Conservation (phyloP, 2,113 vertebrate genomes). For the Cryptotis parvus region DNA sequence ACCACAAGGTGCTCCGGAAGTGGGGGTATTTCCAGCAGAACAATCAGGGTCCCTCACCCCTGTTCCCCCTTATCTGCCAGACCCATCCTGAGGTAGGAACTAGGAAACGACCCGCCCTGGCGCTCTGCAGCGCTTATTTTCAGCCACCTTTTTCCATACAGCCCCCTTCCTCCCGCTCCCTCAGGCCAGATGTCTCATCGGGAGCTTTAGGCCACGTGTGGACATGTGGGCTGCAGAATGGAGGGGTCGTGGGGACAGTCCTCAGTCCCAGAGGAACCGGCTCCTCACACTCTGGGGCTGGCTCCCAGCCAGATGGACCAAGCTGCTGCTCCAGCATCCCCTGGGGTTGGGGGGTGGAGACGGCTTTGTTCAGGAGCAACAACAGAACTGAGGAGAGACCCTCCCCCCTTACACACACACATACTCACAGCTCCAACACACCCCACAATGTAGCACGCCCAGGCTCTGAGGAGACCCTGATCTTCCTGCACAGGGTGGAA, state of each 20-base stretch:
- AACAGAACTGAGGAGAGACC: background rate
- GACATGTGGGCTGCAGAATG: background rate
- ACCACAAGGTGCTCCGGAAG: constrained; percentile 48
- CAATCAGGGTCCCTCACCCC: constrained; percentile 60
- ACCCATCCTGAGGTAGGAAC: constrained; percentile 63
- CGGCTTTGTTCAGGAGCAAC: background rate
- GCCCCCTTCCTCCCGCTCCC: background rate
- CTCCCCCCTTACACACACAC: no score
- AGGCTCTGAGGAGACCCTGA: background rate
- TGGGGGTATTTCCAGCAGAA: background rate
- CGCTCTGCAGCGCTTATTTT: constrained; percentile 18
- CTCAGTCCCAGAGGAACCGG: background rate
- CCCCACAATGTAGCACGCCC: no score
- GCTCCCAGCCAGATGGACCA: background rate
- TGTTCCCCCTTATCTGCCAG: constrained; percentile 54
- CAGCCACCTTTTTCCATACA: constrained; percentile 40
- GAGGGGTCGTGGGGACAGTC: background rate
- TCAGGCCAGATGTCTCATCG: background rate
- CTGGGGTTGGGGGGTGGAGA: no score
- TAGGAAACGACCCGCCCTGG: constrained; percentile 64
- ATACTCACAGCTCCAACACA: background rate
- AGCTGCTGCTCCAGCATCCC: background rate
- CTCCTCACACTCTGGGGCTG: background rate
- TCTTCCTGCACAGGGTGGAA: background rate
- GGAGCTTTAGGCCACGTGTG: background rate